Conservation (phyloP, 53 echinoderm and acorn worm genomes). For the Temnopleurus reevesii region DNA sequence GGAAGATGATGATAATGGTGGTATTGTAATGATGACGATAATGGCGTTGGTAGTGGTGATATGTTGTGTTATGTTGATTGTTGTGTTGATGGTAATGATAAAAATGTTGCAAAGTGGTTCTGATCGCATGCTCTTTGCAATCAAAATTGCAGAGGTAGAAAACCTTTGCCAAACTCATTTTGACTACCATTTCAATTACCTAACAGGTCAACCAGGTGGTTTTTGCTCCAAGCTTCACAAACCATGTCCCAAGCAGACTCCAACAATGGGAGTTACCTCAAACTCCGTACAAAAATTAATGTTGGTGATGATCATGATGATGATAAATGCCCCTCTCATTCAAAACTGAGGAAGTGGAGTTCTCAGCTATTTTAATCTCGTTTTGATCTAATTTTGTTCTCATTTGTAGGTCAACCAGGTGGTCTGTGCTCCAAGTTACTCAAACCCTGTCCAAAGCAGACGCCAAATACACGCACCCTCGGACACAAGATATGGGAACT, state of each 20-base stretch:
- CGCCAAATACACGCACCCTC: slow-evolving; percentile 41
- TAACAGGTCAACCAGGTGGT: too few relatives aligned
- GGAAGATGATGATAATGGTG: neutral
- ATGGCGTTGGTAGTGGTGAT: neutral
- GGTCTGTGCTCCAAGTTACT: slow-evolving; percentile 36
- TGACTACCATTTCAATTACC: neutral
- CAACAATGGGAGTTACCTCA: neutral
- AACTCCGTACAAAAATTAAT: neutral
- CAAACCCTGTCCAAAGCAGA: slow-evolving; percentile 16
- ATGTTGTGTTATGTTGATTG: too few relatives aligned
- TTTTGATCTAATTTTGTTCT: neutral
- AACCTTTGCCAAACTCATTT: too few relatives aligned
- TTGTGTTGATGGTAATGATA: too few relatives aligned
- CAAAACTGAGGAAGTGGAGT: too few relatives aligned
- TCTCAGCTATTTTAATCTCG: neutral
- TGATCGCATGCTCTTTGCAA: too few relatives aligned
- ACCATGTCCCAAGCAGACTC: too few relatives aligned
- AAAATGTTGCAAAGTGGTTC: too few relatives aligned
- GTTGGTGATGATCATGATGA: too few relatives aligned
- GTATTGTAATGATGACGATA: neutral
- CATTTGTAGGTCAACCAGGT: slow-evolving; percentile 28
- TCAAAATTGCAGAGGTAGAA: too few relatives aligned
- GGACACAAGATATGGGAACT: slow-evolving; percentile 53
- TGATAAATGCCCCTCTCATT: too few relatives aligned
- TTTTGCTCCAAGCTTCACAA: too few relatives aligned